Evolutionary conservation across 2,888 invertebrate genomes (phyloP).

Genomic region (Melinaea menophilus): DNA sequence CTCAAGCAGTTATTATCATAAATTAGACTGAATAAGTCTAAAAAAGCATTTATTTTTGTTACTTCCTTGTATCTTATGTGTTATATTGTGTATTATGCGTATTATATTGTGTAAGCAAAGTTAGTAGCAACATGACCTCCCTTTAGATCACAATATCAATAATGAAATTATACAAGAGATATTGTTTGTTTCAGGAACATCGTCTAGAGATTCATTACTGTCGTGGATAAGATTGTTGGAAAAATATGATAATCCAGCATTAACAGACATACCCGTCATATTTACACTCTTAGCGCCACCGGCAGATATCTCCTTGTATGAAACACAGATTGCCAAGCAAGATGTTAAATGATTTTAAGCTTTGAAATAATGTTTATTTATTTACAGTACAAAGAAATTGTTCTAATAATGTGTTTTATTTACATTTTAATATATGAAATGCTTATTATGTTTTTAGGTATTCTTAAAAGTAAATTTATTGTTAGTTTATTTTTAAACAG

Average conservation of each 20-base stretch:
- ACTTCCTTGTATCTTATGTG: no score
- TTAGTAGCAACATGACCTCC: no score
- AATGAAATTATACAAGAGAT: constrained; percentile 6
- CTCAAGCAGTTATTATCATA: no score
- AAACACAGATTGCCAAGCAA: constrained; percentile 50
- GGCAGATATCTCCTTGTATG: constrained; percentile 58
- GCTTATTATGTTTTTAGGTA: constrained; percentile 10
- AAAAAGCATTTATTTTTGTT: no score
- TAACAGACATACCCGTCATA: constrained; percentile 88
- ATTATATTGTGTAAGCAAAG: no score
- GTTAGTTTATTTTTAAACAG: no score
- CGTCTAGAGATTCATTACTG: constrained; percentile 92
- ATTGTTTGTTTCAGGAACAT: constrained; percentile 80
- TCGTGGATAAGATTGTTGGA: constrained; percentile 93
- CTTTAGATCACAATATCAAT: not conserved
- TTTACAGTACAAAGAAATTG: constrained; percentile 14
- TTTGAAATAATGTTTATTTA: constrained; percentile 17
- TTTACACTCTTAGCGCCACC: constrained; percentile 86
- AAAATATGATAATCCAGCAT: constrained; percentile 83
- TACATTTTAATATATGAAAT: constrained; percentile 23
- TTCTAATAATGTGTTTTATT: constrained; percentile 21
- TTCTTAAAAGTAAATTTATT: constrained; percentile 3
- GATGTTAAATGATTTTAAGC: constrained; percentile 21
- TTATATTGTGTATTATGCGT: no score
- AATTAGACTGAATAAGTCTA: no score